phyloP scores from a whole-genome alignment of 2,888 invertebrate genomes.

The Scaptodrosophila latifasciaeformis region DNA sequence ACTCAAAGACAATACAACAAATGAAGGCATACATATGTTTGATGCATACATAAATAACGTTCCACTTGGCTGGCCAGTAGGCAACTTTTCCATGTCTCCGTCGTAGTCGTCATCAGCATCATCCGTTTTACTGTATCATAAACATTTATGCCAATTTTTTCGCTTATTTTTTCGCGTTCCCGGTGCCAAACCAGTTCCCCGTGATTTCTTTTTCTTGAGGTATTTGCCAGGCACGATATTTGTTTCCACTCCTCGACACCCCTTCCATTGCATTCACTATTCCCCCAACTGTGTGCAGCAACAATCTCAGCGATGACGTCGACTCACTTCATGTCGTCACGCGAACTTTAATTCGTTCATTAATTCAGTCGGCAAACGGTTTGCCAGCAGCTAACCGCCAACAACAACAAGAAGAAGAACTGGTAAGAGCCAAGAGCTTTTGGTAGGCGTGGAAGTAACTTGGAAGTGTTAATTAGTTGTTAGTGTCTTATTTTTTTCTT shows the following conservation, averaged over 20 bases:
- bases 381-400: not conserved
- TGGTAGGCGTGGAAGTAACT: constrained; percentile 59
- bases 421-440: constrained; percentile 5
- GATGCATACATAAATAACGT: constrained; percentile 34
- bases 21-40: not conserved
- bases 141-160: constrained; percentile 57
- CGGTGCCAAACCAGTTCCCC: constrained; percentile 13
- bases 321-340: constrained; percentile 63
- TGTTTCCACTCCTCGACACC: constrained; percentile 36
- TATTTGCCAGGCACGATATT: constrained; percentile 66
- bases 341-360: constrained; percentile 64
- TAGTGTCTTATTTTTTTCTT: constrained; percentile 32
- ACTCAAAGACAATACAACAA: not conserved
- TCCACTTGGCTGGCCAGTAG: constrained; percentile 52
- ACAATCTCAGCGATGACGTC: not conserved
- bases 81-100: constrained; percentile 44
- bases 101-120: constrained; percentile 20
- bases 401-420: not conserved
- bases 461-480: constrained; percentile 69
- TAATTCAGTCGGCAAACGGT: constrained; percentile 44
- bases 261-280: constrained; percentile 4
- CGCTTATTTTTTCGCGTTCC: constrained; percentile 31
- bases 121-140: constrained; percentile 60
- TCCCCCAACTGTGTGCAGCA: constrained; percentile 10
- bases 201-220: constrained; percentile 44